phyloP scores from a whole-genome alignment of 2,113 vertebrate species.

The Tragelaphus strepsiceros region DNA sequence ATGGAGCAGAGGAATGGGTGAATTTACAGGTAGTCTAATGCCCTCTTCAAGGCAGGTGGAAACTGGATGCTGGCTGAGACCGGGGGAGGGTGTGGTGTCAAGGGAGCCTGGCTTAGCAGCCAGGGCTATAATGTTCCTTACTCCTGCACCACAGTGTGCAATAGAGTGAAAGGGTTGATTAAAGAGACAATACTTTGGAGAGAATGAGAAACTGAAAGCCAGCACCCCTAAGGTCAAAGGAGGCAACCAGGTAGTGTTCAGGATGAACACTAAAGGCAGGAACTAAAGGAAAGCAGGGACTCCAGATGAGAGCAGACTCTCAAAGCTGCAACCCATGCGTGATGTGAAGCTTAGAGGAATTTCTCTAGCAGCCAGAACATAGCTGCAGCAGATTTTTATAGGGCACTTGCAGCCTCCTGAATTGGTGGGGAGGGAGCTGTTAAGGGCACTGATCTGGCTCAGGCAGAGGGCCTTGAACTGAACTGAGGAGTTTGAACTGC shows the following conservation, averaged over 20 bases:
- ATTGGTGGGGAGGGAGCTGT: conserved; percentile 50
- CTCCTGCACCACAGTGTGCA: not conserved
- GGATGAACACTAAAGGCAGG: not conserved
- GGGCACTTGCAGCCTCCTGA: conserved; percentile 39
- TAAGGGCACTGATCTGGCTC: conserved; percentile 61
- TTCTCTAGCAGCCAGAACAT: conserved; percentile 36
- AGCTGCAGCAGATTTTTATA: conserved; percentile 52
- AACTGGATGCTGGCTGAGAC: not conserved
- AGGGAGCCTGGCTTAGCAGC: not conserved
- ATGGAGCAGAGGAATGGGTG: not conserved
- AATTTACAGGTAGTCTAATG: not conserved
- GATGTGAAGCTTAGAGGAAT: conserved; percentile 24
- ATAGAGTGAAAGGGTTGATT: not conserved
- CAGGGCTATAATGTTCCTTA: not conserved
- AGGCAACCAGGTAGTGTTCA: not conserved
- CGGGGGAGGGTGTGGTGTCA: not conserved
- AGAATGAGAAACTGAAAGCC: not conserved
- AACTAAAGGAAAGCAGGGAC: not conserved
- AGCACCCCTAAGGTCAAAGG: not conserved
- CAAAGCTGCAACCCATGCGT: not conserved
- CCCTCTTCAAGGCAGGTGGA: not conserved
- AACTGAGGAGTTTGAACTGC: conserved; percentile 17
- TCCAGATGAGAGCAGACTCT: not conserved
- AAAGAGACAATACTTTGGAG: not conserved
- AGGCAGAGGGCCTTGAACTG: conserved; percentile 20